Evolutionary conservation across 2,888 invertebrate genomes (phyloP), one percentile per base, ranked within the genome.

Genomic region (Chorisops tibialis): DNA sequence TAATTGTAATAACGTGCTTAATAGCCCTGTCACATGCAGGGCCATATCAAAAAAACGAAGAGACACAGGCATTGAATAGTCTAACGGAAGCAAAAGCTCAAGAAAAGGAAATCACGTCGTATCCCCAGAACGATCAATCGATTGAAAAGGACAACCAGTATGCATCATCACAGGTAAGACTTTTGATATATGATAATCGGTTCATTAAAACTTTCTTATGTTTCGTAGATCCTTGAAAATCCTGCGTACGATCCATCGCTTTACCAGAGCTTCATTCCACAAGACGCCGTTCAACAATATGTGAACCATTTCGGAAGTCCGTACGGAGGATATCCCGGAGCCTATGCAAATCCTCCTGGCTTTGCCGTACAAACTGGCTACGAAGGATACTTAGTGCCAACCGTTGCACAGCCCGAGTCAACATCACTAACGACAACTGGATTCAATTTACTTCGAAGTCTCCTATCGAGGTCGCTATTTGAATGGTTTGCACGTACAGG

Each of bases 321-420:
- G 1, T 63, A 59, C 51, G 18, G 6, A 7, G 21, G 51, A 41
- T 49, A 51, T 22, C 37, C 63, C 14, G 61, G 38, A 14, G 70
- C 50, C n/a, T 70, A 70, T 52, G 69, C 70, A 4, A 65, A 65
- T 3, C 68, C 69, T 7, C 54, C 64, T 2, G 71, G 76, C 3
- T 76, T 74, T 65, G 71, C 73, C 12, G 72, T 78, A 16, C 78
- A 78, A 67, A 75, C 77, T 0, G 79, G 77, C 12, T 80, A 79
- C 60, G 80, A 80, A 65, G 79, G 79, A 19, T 80, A 75, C 60
- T 69, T 79, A 35, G 73, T 79, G 54, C 80, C 80, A 38, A 67
- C 66, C 6, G 65, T 68, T 11, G 66, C 63, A 19, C 69, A 38
- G 65, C 64, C 65, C 37, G 58, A 14, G 61, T 71, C 64, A 51